Evolutionary conservation across 2,797 vertebrate species (phyloP).

Genomic region (Microcaecilia unicolor): DNA sequence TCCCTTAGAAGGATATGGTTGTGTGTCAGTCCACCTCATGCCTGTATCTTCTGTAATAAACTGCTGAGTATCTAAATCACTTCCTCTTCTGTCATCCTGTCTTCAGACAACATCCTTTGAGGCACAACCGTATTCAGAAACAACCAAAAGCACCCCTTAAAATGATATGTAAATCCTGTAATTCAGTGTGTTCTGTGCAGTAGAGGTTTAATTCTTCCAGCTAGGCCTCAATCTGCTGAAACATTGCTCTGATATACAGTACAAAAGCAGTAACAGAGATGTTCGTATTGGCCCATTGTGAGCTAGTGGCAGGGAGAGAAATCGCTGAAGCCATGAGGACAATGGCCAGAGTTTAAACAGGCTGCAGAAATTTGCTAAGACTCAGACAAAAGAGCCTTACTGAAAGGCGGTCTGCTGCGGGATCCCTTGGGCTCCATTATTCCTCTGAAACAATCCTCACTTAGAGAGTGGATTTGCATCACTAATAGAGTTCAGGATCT

Average conservation of each 20-base stretch:
- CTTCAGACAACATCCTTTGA: slow-evolving; percentile 70
- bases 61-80: slow-evolving; percentile 96
- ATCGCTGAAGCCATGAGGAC: slow-evolving; percentile 68
- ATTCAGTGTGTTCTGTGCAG: slow-evolving; percentile 77
- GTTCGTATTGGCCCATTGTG: slow-evolving; percentile 81
- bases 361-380: slow-evolving; percentile 76
- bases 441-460: slow-evolving; percentile 67
- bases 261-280: slow-evolving; percentile 87
- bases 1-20: slow-evolving; percentile 4
- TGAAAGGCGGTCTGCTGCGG: slow-evolving; percentile 50
- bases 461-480: slow-evolving; percentile 89
- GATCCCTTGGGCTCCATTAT: slow-evolving; percentile 71
- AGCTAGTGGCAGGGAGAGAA: slow-evolving; percentile 79
- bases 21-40: slow-evolving; percentile 45
- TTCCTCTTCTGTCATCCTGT: slow-evolving; percentile 79
- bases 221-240: slow-evolving; percentile 73
- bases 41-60: slow-evolving; percentile 82
- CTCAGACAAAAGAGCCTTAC: slow-evolving; percentile 57
- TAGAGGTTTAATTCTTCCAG: slow-evolving; percentile 77
- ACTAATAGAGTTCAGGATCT: slow-evolving; percentile 81
- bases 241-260: slow-evolving; percentile 78
- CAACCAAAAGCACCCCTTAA: slow-evolving; percentile 44
- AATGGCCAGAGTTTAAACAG: slow-evolving; percentile 75
- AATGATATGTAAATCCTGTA: slow-evolving; percentile 93
- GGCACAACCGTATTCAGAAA: slow-evolving; percentile 72